Evolutionary conservation across 2,113 vertebrate genomes (phyloP), one percentile per base, ranked within the genome.

Genomic region (Leptobrachium ailaonicum): DNA sequence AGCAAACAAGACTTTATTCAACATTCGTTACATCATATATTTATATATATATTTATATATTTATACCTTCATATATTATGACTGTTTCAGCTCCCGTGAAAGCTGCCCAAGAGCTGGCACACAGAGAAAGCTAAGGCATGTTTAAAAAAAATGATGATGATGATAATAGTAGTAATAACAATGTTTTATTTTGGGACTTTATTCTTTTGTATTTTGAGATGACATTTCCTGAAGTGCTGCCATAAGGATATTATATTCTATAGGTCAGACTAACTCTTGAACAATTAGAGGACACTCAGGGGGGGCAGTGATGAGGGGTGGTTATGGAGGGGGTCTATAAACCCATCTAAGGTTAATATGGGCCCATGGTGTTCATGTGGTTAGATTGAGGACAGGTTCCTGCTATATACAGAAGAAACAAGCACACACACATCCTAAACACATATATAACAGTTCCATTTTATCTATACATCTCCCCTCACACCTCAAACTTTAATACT

Each of bases 21-120:
- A 95, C 91, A 94, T 93, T 90, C 91, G 92, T 92, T 87, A 90
- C 90, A 95, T 96, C 93, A 94, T 92, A 94, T 95, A 80, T 72
- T 53, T 78, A 71, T 94, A 89, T 89, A 95, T 90, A 76, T 66
- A 2, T 44, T 94, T 92, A 94, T 94, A 71, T 66, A 80, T 44
- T 67, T 94, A 90, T 89, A 93, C 93, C 95, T 96, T 95, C 94
- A 93, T 95, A 89, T 88, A 86, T 83, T 82, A 84, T 89, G 86
- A 89, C 91, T 90, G 71, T 87, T 84, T 90, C 89, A 89, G 89
- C 87, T 91, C 88, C 87, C 76, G 83, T 78, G 70, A 43, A 75
- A 83, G 84, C 69, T 68, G 80, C 56, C 69, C 77, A 41, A 66
- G 20, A 69, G 88, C 84, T 68, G 84, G 86, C 78, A 85, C 83